phyloP scores from a whole-genome alignment of 2,888 invertebrate species.

The Drosophila atroscutellata region DNA sequence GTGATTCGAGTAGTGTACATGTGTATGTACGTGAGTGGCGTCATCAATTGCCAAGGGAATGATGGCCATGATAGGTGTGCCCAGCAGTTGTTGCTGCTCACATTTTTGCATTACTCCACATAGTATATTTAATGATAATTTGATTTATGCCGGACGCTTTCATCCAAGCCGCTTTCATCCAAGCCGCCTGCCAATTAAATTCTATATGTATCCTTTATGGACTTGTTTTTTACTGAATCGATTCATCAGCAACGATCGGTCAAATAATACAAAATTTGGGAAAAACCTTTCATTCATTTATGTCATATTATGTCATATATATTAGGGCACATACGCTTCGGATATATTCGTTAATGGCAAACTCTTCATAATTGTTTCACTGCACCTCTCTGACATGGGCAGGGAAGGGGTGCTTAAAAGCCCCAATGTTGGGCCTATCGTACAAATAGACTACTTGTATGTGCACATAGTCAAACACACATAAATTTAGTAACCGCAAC shows the following conservation, averaged over 20 bases:
- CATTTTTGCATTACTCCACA: slow-evolving; percentile 34
- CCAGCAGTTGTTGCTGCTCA: background rate
- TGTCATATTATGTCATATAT: too few relatives aligned
- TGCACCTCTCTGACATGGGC: slow-evolving; percentile 4
- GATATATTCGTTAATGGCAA: background rate
- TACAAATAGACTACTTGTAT: slow-evolving; percentile 35
- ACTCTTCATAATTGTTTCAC: slow-evolving; percentile 4
- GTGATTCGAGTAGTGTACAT: slow-evolving; percentile 12
- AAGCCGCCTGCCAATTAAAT: background rate
- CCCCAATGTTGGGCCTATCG: slow-evolving; percentile 33
- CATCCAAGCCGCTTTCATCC: slow-evolving; percentile 25
- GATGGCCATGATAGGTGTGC: slow-evolving; percentile 13
- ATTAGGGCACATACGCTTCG: slow-evolving; percentile 19
- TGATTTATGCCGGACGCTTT: slow-evolving; percentile 26
- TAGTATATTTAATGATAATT: slow-evolving; percentile 8
- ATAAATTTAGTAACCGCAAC: slow-evolving; percentile 43
- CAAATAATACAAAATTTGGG: background rate
- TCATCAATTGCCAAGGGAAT: slow-evolving; percentile 3
- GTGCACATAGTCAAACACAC: slow-evolving; percentile 28
- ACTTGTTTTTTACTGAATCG: background rate
- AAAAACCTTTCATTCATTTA: background rate
- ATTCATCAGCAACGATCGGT: background rate
- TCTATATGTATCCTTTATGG: background rate
- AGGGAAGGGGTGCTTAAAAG: slow-evolving; percentile 7
- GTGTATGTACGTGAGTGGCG: slow-evolving; percentile 25